These are phyloP conservation scores for Stratiomys singularior DNA, from an alignment of 2,888 invertebrate genomes.

Conservation along the genomic window DNA sequence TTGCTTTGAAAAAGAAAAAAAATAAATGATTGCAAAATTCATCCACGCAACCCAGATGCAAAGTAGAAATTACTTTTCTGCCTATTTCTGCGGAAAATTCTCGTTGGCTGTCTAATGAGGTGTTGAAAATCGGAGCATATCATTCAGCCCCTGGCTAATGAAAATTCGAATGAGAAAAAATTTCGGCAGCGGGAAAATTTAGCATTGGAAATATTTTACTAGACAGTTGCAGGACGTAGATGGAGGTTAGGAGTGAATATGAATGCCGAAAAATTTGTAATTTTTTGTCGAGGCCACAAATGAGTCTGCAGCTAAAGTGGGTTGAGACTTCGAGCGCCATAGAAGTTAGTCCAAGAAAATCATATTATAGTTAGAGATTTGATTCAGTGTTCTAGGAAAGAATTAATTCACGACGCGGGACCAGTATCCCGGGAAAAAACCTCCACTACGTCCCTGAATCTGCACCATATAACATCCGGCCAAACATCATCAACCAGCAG, in stretches of 20 bases:
- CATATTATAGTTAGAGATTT: too few relatives aligned
- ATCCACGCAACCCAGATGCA: conserved; percentile 17
- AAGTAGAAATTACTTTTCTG: neutral
- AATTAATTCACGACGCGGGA: neutral
- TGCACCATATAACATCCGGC: neutral
- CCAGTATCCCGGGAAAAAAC: neutral
- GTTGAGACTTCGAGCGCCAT: too few relatives aligned
- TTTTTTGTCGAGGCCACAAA: too few relatives aligned
- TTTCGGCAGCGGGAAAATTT: too few relatives aligned
- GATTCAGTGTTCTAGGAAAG: neutral
- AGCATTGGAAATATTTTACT: neutral
- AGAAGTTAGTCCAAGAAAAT: too few relatives aligned
- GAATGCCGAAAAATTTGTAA: too few relatives aligned
- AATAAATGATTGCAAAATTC: conserved; percentile 3
- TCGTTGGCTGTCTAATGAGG: neutral
- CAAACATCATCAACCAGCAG: neutral
- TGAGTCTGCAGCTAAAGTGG: too few relatives aligned
- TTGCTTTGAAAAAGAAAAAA: neutral
- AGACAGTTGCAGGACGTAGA: neutral
- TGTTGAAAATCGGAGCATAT: neutral
- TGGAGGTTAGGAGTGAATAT: too few relatives aligned
- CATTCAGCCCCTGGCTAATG: too few relatives aligned
- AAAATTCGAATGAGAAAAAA: too few relatives aligned
- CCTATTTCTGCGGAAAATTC: neutral
- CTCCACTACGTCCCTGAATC: neutral